Evolutionary conservation across 2,797 vertebrate genomes (phyloP).

Genomic region (Dromococcyx pavoninus): DNA sequence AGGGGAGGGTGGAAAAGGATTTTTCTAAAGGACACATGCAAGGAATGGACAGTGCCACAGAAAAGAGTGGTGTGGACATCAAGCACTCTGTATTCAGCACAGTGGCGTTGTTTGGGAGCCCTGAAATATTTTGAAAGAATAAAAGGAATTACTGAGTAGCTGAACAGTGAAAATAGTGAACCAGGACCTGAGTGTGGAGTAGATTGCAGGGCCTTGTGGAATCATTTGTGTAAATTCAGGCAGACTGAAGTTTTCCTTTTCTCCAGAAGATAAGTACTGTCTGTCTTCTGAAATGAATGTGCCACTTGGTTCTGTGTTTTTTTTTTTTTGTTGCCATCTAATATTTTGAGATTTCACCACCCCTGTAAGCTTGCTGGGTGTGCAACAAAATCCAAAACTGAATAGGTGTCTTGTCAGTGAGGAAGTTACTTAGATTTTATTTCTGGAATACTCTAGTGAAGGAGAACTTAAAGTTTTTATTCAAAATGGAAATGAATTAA

Average conservation of each 20-base stretch:
- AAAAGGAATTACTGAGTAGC: not conserved
- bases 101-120: not conserved
- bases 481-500: not conserved
- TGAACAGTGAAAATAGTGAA: not conserved
- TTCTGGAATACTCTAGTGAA: not conserved
- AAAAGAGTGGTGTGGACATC: not conserved
- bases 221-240: not conserved
- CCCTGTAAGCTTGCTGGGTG: not conserved
- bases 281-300: not conserved
- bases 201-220: not conserved
- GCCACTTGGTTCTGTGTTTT: accelerated
- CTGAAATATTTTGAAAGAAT: not conserved
- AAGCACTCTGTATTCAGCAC: not conserved
- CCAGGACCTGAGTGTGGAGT: not conserved
- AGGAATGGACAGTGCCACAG: not conserved
- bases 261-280: not conserved
- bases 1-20: accelerated
- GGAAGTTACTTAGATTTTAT: not conserved
- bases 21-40: not conserved
- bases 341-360: not conserved
- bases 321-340: not conserved
- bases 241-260: not conserved
- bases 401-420: not conserved
- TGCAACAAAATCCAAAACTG: not conserved
- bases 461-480: not conserved